These are phyloP conservation scores for Sphenopsis melanotis DNA, from an alignment of 2,797 vertebrate genomes.

Conservation along the genomic window DNA sequence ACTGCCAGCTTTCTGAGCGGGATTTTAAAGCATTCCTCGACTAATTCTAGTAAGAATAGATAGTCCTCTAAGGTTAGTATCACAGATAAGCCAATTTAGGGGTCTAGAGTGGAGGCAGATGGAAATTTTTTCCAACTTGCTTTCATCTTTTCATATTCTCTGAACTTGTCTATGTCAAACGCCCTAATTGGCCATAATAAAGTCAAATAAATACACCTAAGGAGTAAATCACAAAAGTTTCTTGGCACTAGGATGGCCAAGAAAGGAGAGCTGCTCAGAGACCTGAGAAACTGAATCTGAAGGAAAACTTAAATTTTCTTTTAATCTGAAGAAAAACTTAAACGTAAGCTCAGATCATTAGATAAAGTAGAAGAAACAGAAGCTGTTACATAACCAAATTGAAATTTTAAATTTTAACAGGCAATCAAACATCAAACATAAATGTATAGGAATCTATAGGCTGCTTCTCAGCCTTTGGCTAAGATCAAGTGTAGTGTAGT, in stretches of 20 bases:
- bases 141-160: not conserved
- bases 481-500: not conserved
- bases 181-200: not conserved
- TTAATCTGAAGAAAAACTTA: not conserved
- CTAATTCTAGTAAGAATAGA: not conserved
- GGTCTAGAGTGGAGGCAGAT: not conserved
- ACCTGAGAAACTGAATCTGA: not conserved
- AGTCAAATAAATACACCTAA: not conserved
- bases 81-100: not conserved
- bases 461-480: not conserved
- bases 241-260: not conserved
- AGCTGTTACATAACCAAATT: not conserved
- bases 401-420: not conserved
- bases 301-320: not conserved
- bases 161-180: not conserved
- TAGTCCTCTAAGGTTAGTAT: not conserved
- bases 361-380: not conserved
- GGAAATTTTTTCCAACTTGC: not conserved
- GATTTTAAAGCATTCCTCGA: not conserved
- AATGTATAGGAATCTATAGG: not conserved
- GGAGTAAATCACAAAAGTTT: not conserved
- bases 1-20: not conserved
- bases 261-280: not conserved
- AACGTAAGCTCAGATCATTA: not conserved
- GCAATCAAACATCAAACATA: not conserved